A percentile compares a stretch with the other conserved stretches of the same genome.
These are phyloP conservation scores for Dolichomitus sp. DNA, from an alignment of 2,888 invertebrate genomes.

Conservation along the genomic window DNA sequence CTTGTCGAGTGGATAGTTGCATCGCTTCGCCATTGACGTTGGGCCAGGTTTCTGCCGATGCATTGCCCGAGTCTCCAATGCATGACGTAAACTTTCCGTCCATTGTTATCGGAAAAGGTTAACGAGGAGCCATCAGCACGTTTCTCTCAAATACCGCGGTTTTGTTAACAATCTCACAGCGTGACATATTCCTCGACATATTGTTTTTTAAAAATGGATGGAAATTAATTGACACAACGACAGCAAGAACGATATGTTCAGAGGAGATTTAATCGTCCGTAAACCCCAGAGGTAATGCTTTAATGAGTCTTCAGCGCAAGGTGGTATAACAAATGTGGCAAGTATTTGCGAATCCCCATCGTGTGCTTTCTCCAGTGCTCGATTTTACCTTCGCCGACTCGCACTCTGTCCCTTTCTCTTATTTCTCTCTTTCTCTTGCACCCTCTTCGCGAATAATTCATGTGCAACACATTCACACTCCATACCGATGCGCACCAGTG, in stretches of 20 bases:
- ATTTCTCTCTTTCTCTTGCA: conserved; percentile 10
- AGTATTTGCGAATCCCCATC: conserved; percentile 36
- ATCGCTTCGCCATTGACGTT: background rate
- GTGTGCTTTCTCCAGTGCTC: conserved; percentile 40
- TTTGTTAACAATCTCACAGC: background rate
- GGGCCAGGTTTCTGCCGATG: conserved; percentile 21
- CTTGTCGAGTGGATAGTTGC: conserved; percentile 25
- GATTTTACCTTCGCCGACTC: conserved; percentile 43
- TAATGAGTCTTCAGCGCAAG: conserved; percentile 10
- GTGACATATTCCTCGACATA: background rate
- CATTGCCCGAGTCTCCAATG: conserved; percentile 50
- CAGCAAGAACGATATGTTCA: background rate
- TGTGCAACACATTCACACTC: conserved; percentile 43
- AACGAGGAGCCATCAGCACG: conserved; percentile 23
- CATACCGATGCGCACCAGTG: conserved; percentile 28
- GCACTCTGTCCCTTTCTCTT: background rate
- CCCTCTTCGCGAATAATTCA: conserved; percentile 46
- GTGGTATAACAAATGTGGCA: conserved; percentile 57
- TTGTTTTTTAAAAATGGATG: background rate
- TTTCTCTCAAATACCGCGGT: conserved; percentile 14
- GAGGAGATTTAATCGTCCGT: conserved; percentile 51
- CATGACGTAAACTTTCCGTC: conserved; percentile 53
- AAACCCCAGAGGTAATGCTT: conserved; percentile 32
- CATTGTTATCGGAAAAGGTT: conserved; percentile 55
- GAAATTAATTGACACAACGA: background rate